Percentiles rank a stretch among this genome's conserved stretches.
These are phyloP conservation scores for Nixonia krombeini DNA, from an alignment of 1,140 invertebrate species.

Conservation along the genomic window DNA sequence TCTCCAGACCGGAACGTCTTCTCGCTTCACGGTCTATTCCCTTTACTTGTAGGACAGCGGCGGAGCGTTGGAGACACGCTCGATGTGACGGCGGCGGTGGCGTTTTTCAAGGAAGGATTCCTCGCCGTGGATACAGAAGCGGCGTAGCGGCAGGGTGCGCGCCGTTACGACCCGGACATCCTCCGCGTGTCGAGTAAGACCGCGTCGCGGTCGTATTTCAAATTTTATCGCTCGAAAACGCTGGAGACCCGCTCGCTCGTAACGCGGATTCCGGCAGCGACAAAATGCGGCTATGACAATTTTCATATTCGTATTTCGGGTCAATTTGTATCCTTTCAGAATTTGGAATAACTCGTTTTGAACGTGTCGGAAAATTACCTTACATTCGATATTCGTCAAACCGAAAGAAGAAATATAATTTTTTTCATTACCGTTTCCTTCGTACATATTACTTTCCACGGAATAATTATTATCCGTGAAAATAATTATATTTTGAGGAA, in stretches of 20 bases:
- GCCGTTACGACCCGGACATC: constrained; percentile 67
- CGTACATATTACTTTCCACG: too few relatives aligned
- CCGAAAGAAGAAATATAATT: too few relatives aligned
- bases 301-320: background rate
- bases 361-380: background rate
- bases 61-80: constrained; percentile 26
- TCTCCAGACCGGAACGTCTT: constrained; percentile 42
- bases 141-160: constrained; percentile 14
- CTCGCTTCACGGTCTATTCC: constrained; percentile 44
- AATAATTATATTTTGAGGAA: too few relatives aligned
- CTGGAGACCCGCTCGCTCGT: constrained; percentile 7
- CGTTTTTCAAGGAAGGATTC: constrained; percentile 37
- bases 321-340: too few relatives aligned
- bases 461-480: too few relatives aligned
- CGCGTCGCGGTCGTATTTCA: constrained; percentile 63
- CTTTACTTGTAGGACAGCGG: constrained; percentile 27
- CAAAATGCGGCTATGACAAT: background rate
- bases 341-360: too few relatives aligned
- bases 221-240: constrained; percentile 65
- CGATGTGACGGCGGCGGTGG: constrained; percentile 27
- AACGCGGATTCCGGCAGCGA: constrained; percentile 8
- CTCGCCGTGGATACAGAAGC: constrained; percentile 48
- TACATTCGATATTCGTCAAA: too few relatives aligned
- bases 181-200: constrained; percentile 48
- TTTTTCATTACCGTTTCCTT: too few relatives aligned